phyloP scores from a whole-genome alignment of 2,113 vertebrate genomes.

The Trichechus manatus region DNA sequence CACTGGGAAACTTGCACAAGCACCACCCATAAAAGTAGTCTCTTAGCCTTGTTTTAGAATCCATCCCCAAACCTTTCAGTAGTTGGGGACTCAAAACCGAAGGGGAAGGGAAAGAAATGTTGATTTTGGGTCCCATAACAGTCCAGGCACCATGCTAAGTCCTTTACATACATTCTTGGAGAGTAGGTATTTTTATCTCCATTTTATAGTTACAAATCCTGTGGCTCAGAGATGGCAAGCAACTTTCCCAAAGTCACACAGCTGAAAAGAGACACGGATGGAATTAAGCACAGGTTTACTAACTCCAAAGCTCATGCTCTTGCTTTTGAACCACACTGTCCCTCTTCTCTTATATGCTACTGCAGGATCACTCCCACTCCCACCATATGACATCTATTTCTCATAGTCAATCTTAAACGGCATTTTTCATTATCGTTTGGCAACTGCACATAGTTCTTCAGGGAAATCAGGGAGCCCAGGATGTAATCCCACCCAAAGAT shows the following conservation, averaged over 20 bases:
- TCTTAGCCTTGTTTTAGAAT: conserved; percentile 19
- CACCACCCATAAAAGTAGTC: neutral
- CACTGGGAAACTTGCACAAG: neutral
- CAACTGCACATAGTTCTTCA: conserved; percentile 40
- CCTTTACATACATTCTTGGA: neutral
- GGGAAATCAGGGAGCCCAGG: conserved; percentile 16
- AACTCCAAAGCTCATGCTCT: neutral
- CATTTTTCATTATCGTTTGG: conserved; percentile 40
- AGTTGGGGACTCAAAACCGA: neutral
- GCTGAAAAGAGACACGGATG: neutral
- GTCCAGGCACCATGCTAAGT: neutral
- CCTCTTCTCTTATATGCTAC: neutral
- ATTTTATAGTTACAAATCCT: neutral
- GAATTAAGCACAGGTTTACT: neutral
- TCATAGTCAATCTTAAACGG: conserved; percentile 42
- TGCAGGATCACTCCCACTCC: neutral
- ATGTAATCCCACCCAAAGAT: conserved; percentile 51
- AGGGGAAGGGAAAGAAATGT: neutral
- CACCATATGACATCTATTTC: neutral
- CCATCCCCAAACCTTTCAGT: neutral
- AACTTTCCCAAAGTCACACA: neutral
- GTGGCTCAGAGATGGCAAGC: neutral
- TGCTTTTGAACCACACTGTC: neutral
- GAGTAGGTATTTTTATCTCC: neutral
- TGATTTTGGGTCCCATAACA: neutral